Evolutionary conservation across 2,797 vertebrate genomes (phyloP), one percentile per base, ranked within the genome.

Genomic region (Danio jaintianensis): DNA sequence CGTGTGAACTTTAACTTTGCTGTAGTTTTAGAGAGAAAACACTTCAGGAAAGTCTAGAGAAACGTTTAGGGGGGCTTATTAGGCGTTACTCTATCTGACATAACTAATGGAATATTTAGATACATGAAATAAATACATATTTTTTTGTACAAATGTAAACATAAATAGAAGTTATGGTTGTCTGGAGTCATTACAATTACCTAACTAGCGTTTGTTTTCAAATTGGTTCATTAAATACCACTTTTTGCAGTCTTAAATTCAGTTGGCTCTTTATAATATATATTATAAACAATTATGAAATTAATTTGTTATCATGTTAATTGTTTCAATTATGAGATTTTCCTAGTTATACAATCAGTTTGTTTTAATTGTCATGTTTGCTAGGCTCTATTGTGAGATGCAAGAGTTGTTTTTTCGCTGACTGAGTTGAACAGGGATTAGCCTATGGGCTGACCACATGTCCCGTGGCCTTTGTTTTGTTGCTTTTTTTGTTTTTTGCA

Each of bases 391-490:
- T 86, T 87, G 85, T 88, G 75, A 56, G 61, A 48, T 55, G 79
- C 55, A 53, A 81, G 84, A 83, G 86, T 79, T 74, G 83, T 78
- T 86, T 81, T 94, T 94, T 82, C 84, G 94, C 95, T 95, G 95
- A 96, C 94, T 75, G 55, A 68, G 91, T 90, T 87, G 86, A 86
- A 81, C 81, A 63, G 91, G 94, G 93, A 94, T 95, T 94, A 94
- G 62, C 52, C 75, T 53, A 47, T 82, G 86, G 56, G 81, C 82
- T 87, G 87, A 90, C 83, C 91, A 89, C 87, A 84, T 89, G 90
- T 73, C 80, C 83, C 53, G 55, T n/a, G 36, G 82, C 81, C 82
- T 93, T 93, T 91, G 92, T 92, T 89, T 89, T 87, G 86, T 90
- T 90, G 86, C 86, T 85, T 90, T 79, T 84, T 76, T 90, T 88